Evolutionary conservation across 2,797 vertebrate species (phyloP), one percentile per base, ranked within the genome.

Genomic region (Furcifer pardalis): DNA sequence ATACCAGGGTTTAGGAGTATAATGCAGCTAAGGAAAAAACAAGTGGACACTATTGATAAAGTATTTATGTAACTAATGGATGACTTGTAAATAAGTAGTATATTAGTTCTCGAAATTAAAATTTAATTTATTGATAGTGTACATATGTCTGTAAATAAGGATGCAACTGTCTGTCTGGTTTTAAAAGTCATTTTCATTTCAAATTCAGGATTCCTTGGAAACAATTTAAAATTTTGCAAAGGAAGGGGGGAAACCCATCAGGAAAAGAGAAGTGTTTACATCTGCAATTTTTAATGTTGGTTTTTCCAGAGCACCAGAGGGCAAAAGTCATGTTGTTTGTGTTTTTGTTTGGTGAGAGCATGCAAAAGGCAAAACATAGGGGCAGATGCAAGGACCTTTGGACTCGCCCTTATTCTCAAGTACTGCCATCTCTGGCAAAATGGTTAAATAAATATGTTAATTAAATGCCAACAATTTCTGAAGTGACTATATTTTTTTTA

Each of bases 1-100:
- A 96, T 95, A 95, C 95, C 94, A 95, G 95, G 93, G 94, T 96
- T 96, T 96, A 66, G 30, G 96, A 97, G 96, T 97, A 96, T 95
- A 95, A 89, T 87, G 92, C 93, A 89, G 93, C 92, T 89, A 93
- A 94, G 88, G 91, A 90, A 92, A 93, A 56, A 1, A 89, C 93
- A 93, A 95, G 93, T 93, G 95, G 96, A 97, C 97, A 94, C 95
- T 97, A 97, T 97, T 96, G 96, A 96, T 97, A 93, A 98, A 98
- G 97, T 99, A 99, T 99, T 99, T 99, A 99, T 99, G 98, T 99
- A 99, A 99, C 99, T 98, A 98, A 98, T 98, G 98, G 97, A 97
- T 98, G 98, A 97, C 97, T 96, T 99, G 98, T 99, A 99, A 97
- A 99, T 99, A 99, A 94, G 95, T 97, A 96, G 96, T 97, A 97